phyloP scores from a whole-genome alignment of 2,888 invertebrate genomes.

The Drosophila rubida region DNA sequence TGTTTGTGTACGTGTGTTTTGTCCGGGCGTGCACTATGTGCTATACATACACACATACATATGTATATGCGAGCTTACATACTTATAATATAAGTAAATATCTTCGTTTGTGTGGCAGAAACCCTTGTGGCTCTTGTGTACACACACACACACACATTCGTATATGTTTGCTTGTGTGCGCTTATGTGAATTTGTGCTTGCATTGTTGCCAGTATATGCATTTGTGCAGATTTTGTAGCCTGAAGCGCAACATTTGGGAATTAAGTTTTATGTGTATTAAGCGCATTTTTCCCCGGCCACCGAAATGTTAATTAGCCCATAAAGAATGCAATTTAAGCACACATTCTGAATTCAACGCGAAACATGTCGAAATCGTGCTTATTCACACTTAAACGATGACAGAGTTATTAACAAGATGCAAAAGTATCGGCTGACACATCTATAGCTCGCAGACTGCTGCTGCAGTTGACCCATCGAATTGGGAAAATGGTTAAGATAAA shows the following conservation, averaged over 20 bases:
- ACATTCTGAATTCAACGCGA: too few species aligned
- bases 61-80: slow-evolving; percentile 10
- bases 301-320: slow-evolving; percentile 14
- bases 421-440: too few species aligned
- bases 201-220: slow-evolving; percentile 26
- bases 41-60: too few species aligned
- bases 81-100: slow-evolving; percentile 9
- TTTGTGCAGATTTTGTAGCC: slow-evolving; percentile 32
- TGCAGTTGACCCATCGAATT: background rate
- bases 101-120: slow-evolving; percentile 12
- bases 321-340: background rate
- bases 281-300: background rate
- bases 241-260: slow-evolving; percentile 24
- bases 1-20: background rate
- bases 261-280: slow-evolving; percentile 14
- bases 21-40: background rate
- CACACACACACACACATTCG: background rate
- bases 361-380: background rate
- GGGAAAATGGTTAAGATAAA: slow-evolving; percentile 9
- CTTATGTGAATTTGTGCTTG: slow-evolving; percentile 13
- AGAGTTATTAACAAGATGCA: background rate
- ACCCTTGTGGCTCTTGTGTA: slow-evolving; percentile 18
- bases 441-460: background rate
- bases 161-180: background rate
- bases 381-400: too few species aligned